A percentile compares a stretch with the other conserved stretches of the same genome.
Conservation (phyloP, 2,888 invertebrate species). For the Megalurothrips usitatus region DNA sequence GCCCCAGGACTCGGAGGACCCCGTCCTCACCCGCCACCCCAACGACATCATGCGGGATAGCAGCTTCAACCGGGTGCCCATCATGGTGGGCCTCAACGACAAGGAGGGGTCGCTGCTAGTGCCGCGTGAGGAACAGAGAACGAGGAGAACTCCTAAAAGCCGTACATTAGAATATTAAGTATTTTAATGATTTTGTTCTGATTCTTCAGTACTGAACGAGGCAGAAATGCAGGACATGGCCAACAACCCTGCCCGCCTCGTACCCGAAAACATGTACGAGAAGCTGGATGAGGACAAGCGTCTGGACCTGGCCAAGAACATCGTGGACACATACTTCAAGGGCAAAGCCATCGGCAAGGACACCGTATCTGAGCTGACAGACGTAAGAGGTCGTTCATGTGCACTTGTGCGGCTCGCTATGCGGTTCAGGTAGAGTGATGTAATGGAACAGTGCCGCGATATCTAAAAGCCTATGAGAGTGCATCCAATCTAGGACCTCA, state of each 20-base stretch:
- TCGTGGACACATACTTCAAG: background rate
- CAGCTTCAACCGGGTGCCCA: constrained; percentile 28
- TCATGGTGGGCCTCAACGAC: constrained; percentile 28
- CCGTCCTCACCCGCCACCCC: constrained; percentile 23
- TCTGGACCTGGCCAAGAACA: background rate
- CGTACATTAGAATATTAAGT: background rate
- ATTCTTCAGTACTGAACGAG: background rate
- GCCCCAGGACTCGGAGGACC: constrained; percentile 2
- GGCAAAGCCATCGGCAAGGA: background rate
- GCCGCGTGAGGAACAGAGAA: background rate
- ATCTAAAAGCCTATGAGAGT: too few species aligned
- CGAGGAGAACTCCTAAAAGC: background rate
- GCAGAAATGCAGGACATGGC: background rate
- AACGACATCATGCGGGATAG: background rate
- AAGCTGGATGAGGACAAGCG: background rate
- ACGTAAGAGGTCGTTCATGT: background rate
- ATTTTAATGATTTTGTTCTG: background rate
- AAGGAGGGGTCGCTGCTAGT: constrained; percentile 15
- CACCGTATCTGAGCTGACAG: background rate
- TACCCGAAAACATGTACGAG: background rate
- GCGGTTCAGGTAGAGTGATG: too few species aligned
- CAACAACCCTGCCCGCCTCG: background rate
- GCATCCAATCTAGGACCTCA: too few species aligned
- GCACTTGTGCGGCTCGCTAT: too few species aligned
- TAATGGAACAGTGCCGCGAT: too few species aligned